Evolutionary conservation across 2,113 vertebrate species (phyloP).

Genomic region (Merops nubicus): DNA sequence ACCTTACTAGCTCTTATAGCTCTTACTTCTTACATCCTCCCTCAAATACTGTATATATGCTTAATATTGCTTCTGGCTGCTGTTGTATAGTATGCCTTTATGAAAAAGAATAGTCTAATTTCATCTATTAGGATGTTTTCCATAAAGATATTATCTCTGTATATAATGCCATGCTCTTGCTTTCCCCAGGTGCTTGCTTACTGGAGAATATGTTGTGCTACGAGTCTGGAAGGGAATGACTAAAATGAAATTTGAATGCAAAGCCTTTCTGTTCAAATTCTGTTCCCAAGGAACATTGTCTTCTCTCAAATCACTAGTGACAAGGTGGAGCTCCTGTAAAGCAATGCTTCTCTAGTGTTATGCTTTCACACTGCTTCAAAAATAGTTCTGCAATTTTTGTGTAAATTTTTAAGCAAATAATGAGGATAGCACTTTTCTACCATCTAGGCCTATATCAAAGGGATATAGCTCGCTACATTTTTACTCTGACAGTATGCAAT

Average conservation of each 20-base stretch:
- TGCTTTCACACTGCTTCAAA: not conserved
- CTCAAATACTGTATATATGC: not conserved
- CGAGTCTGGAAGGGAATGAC: not conserved
- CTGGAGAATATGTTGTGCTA: not conserved
- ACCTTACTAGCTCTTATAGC: too few relatives aligned
- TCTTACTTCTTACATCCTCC: not conserved
- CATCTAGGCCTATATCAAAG: not conserved
- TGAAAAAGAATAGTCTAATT: not conserved
- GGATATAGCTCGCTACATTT: not conserved
- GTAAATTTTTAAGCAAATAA: not conserved
- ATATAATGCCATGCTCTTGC: not conserved
- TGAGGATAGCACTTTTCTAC: not conserved
- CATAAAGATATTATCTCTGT: accelerated
- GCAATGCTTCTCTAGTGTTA: not conserved
- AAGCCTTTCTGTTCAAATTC: not conserved
- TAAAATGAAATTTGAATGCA: not conserved
- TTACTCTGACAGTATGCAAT: not conserved
- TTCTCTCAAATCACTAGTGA: not conserved
- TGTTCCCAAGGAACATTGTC: not conserved
- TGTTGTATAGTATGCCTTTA: not conserved
- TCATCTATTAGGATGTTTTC: not conserved
- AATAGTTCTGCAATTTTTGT: not conserved
- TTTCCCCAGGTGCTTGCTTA: not conserved
- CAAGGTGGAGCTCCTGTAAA: not conserved
- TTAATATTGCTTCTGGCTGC: not conserved